Conservation (phyloP, 2,888 invertebrate species). For the Epirrhoe tristata region DNA sequence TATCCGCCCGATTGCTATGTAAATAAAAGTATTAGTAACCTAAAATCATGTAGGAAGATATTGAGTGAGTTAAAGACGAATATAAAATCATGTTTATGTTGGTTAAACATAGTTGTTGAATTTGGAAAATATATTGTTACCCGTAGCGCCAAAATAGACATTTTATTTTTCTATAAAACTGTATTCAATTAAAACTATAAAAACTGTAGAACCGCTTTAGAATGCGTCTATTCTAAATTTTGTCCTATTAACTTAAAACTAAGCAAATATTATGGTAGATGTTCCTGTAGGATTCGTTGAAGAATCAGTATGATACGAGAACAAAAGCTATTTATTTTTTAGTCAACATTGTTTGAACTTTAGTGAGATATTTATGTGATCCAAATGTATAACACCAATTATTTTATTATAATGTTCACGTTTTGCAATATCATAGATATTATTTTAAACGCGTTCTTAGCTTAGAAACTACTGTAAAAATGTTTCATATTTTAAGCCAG, state of each 20-base stretch:
- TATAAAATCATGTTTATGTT: background rate
- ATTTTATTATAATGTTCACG: constrained; percentile 12
- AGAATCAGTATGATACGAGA: background rate
- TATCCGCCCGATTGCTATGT: constrained; percentile 23
- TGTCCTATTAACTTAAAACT: constrained; percentile 3
- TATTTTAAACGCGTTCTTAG: constrained; percentile 12
- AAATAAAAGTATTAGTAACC: background rate
- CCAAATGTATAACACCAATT: constrained; percentile 14
- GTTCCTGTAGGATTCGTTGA: constrained; percentile 24
- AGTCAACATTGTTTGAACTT: constrained; percentile 6
- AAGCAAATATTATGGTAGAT: constrained; percentile 10
- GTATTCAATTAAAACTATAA: constrained; percentile 14
- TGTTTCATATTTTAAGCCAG: background rate
- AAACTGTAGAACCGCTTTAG: constrained; percentile 22
- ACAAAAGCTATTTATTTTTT: constrained; percentile 18
- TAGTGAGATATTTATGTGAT: constrained; percentile 24
- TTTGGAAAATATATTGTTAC: constrained; percentile 15
- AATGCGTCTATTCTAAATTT: constrained; percentile 14
- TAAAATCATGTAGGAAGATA: background rate
- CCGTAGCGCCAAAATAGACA: constrained; percentile 13
- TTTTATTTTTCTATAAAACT: constrained; percentile 29
- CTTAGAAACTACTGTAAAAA: constrained; percentile 1
- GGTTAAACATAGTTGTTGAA: constrained; percentile 17
- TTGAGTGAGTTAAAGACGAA: background rate
- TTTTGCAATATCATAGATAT: constrained; percentile 17